These are phyloP conservation scores for Eupristina koningsbergeri DNA, from an alignment of 1,140 invertebrate species.

Conservation along the genomic window DNA sequence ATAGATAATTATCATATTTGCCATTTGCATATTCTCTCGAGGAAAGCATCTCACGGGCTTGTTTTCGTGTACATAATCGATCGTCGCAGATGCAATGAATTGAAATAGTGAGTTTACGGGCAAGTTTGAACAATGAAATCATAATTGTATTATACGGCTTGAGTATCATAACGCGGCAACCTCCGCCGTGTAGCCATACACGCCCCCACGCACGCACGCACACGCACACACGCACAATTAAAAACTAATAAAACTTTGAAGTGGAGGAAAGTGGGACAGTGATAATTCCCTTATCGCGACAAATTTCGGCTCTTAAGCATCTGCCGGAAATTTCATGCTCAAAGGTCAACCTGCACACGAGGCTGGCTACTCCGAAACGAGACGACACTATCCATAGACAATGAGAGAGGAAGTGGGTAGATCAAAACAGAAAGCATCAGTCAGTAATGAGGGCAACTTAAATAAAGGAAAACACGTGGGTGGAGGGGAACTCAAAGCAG, in stretches of 20 bases:
- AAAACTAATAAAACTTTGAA: not conserved
- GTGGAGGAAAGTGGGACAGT: not conserved
- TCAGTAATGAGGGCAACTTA: not conserved
- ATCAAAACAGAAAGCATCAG: not conserved
- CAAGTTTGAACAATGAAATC: not conserved
- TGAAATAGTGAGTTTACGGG: not conserved
- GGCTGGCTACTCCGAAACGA: not conserved
- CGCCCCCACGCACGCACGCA: not conserved
- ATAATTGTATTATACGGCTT: not conserved
- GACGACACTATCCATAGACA: not conserved
- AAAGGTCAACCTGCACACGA: not conserved
- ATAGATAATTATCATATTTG: no score
- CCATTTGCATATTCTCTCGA: not conserved
- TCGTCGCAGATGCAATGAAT: not conserved
- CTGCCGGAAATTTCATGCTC: conserved; percentile 1
- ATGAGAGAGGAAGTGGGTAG: not conserved
- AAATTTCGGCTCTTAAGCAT: not conserved
- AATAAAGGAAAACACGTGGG: conserved; percentile 25
- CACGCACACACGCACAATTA: not conserved
- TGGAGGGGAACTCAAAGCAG: not conserved
- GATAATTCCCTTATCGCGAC: not conserved
- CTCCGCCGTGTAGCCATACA: not conserved
- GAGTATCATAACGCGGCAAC: not conserved
- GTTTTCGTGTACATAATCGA: not conserved
- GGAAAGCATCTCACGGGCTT: not conserved